A percentile compares a stretch with the other conserved stretches of the same genome.
phyloP scores from a whole-genome alignment of 2,797 vertebrate species.

The Oreochromis mossambicus region DNA sequence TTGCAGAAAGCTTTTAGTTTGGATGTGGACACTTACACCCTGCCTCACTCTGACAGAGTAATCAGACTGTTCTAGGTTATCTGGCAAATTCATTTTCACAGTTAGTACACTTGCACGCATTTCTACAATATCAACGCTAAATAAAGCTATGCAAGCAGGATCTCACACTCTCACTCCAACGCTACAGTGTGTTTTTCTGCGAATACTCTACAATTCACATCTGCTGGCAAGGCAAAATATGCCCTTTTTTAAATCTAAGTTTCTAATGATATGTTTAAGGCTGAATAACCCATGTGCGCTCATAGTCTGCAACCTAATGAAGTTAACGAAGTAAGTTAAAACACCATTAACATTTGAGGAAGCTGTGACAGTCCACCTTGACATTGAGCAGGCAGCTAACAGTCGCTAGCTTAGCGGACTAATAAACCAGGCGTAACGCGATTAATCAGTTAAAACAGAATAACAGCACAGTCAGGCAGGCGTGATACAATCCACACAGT shows the following conservation, averaged over 20 bases:
- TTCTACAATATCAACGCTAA: background rate
- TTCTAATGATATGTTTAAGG: background rate
- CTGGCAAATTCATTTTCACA: background rate
- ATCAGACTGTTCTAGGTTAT: background rate
- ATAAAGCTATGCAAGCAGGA: background rate
- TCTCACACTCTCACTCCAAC: background rate
- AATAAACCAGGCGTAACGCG: background rate
- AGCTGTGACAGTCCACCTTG: background rate
- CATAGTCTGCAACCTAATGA: background rate
- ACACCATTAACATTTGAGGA: background rate
- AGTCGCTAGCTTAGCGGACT: background rate
- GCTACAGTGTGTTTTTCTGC: background rate
- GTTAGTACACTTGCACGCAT: background rate
- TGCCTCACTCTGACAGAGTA: background rate
- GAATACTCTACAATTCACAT: background rate
- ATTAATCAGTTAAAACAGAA: background rate
- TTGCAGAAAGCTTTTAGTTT: background rate
- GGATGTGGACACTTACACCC: background rate
- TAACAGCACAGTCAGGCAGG: background rate
- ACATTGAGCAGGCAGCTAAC: slow-evolving; percentile 29
- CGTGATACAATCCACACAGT: background rate
- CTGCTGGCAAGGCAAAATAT: background rate
- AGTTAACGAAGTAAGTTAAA: background rate
- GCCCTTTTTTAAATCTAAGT: background rate
- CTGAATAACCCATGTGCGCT: background rate